phyloP scores from a whole-genome alignment of 2,888 invertebrate genomes.

The Caenorhabditis plicata region DNA sequence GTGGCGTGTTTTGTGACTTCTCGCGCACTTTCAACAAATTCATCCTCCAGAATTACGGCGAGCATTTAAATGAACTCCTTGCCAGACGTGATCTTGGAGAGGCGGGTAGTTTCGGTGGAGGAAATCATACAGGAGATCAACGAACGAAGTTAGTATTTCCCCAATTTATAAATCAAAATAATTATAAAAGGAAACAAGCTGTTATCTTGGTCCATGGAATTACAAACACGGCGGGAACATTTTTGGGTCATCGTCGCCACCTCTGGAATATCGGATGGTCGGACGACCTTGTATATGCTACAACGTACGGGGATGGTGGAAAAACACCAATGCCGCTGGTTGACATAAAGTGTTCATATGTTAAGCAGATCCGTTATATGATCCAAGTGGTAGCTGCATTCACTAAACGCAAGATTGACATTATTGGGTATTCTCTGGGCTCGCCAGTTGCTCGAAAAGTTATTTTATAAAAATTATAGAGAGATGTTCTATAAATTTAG shows the following conservation, averaged over 20 bases:
- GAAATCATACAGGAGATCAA: constrained; percentile 24
- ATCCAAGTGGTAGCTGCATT: constrained; percentile 58
- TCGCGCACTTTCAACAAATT: constrained; percentile 26
- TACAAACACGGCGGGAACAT: constrained; percentile 42
- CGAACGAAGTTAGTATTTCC: constrained; percentile 22
- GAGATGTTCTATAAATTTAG: constrained; percentile 1
- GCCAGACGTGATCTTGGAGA: constrained; percentile 36
- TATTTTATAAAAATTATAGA: not conserved
- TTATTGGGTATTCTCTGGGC: constrained; percentile 62
- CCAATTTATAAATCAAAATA: not conserved
- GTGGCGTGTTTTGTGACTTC: constrained; percentile 19
- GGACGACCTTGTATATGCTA: constrained; percentile 50
- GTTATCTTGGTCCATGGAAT: constrained; percentile 43
- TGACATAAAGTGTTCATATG: constrained; percentile 58
- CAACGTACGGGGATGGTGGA: constrained; percentile 62
- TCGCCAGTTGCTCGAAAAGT: constrained; percentile 59
- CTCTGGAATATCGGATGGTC: constrained; percentile 37
- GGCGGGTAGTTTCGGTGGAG: constrained; percentile 40
- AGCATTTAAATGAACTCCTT: constrained; percentile 25
- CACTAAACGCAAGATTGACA: constrained; percentile 55
- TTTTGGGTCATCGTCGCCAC: constrained; percentile 34
- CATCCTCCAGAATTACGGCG: constrained; percentile 20
- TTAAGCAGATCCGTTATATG: constrained; percentile 55
- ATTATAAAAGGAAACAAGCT: constrained; percentile 38
- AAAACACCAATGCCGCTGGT: constrained; percentile 55